Percentiles rank a stretch among this genome's conserved stretches.
Conservation (phyloP, 2,113 vertebrate genomes). For the Pelecanus crispus region DNA sequence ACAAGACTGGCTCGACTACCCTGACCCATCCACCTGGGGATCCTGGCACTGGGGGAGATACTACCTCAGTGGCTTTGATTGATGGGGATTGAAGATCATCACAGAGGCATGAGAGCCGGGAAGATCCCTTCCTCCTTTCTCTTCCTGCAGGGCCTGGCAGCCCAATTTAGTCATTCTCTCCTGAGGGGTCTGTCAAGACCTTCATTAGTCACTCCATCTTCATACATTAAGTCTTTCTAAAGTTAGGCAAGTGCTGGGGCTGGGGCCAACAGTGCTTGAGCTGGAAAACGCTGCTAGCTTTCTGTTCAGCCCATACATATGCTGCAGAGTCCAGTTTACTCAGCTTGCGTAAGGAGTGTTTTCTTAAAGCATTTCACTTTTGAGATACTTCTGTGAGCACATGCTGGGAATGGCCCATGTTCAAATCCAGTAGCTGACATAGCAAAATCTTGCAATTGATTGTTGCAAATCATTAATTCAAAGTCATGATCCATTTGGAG, state of each 20-base stretch:
- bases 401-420: background rate
- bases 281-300: background rate
- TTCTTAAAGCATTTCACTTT: background rate
- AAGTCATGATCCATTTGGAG: background rate
- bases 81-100: background rate
- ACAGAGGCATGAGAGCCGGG: background rate
- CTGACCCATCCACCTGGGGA: background rate
- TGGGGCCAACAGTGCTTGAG: background rate
- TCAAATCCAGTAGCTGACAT: background rate
- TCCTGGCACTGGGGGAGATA: background rate
- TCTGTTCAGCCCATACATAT: background rate
- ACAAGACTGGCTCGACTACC: background rate
- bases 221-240: background rate
- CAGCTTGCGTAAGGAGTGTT: background rate
- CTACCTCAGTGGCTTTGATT: background rate
- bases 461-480: background rate
- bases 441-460: background rate
- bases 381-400: background rate
- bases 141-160: background rate
- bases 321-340: background rate
- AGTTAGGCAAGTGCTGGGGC: background rate
- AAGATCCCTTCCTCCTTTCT: background rate
- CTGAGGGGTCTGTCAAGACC: background rate
- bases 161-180: background rate
- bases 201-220: background rate